These are phyloP conservation scores for Mirounga angustirostris DNA, from an alignment of 2,113 vertebrate species.

Conservation along the genomic window DNA sequence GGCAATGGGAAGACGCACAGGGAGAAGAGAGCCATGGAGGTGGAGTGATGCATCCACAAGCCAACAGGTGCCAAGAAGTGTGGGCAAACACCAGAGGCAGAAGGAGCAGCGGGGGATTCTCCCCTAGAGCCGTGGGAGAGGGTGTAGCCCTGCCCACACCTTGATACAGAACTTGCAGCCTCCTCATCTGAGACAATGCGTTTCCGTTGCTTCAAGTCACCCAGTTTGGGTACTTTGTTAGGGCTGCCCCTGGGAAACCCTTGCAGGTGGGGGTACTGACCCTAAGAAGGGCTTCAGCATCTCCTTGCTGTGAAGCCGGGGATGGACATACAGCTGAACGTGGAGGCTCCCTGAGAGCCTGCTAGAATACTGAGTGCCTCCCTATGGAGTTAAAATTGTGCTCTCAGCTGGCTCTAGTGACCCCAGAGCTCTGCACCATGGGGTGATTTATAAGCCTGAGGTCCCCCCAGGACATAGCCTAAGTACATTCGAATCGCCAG, in stretches of 20 bases:
- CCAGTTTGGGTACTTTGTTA: not conserved
- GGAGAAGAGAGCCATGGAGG: not conserved
- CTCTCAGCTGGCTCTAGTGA: not conserved
- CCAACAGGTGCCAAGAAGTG: accelerated
- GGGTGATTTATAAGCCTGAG: not conserved
- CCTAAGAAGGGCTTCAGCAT: not conserved
- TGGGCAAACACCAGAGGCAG: not conserved
- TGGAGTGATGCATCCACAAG: not conserved
- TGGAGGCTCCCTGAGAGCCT: not conserved
- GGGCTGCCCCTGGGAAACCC: not conserved
- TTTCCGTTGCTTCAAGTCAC: not conserved
- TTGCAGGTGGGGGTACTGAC: not conserved
- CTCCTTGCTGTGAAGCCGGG: not conserved
- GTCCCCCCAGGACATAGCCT: not conserved
- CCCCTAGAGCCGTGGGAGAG: not conserved
- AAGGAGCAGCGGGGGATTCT: not conserved
- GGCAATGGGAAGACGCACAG: not conserved
- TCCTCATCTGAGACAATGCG: not conserved
- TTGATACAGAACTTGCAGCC: not conserved
- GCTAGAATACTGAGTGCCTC: not conserved
- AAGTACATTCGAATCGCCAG: not conserved
- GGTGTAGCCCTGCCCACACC: not conserved
- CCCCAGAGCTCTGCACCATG: not conserved
- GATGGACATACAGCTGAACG: not conserved
- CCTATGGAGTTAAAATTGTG: not conserved